phyloP scores from a whole-genome alignment of 2,888 invertebrate species.

The Mesochorus sp. region DNA sequence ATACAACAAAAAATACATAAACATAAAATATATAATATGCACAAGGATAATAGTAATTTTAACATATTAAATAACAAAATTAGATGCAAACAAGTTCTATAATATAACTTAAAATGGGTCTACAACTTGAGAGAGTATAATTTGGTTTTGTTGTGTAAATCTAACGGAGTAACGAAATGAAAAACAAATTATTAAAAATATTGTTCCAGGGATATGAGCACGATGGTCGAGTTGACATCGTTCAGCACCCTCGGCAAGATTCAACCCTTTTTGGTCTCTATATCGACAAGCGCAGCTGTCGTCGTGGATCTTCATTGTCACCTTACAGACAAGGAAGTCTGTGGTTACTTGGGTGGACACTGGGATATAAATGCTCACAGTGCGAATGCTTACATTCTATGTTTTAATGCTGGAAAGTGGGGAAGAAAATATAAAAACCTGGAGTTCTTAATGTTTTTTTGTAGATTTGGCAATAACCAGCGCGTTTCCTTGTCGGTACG shows the following conservation, averaged over 20 bases:
- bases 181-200: background rate
- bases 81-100: too few species aligned
- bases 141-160: background rate
- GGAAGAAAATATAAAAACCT: too few species aligned
- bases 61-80: too few species aligned
- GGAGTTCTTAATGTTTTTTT: too few species aligned
- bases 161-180: background rate
- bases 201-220: slow-evolving; percentile 91
- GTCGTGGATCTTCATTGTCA: slow-evolving; percentile 97
- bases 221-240: slow-evolving; percentile 93
- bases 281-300: slow-evolving; percentile 93
- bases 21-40: too few species aligned
- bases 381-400: too few species aligned
- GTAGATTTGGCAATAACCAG: slow-evolving; percentile 93
- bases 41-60: too few species aligned
- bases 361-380: slow-evolving; percentile 98
- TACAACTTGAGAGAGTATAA: too few species aligned
- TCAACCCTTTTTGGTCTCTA: slow-evolving; percentile 94
- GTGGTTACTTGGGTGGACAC: slow-evolving; percentile 97
- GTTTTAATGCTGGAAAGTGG: too few species aligned
- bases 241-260: slow-evolving; percentile 94
- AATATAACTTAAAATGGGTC: too few species aligned
- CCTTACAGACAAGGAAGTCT: slow-evolving; percentile 95
- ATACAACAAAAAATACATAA: too few species aligned
- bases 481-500: slow-evolving; percentile 93